phyloP scores from a whole-genome alignment of 2,797 vertebrate genomes.

The Sebastes steindachneri region DNA sequence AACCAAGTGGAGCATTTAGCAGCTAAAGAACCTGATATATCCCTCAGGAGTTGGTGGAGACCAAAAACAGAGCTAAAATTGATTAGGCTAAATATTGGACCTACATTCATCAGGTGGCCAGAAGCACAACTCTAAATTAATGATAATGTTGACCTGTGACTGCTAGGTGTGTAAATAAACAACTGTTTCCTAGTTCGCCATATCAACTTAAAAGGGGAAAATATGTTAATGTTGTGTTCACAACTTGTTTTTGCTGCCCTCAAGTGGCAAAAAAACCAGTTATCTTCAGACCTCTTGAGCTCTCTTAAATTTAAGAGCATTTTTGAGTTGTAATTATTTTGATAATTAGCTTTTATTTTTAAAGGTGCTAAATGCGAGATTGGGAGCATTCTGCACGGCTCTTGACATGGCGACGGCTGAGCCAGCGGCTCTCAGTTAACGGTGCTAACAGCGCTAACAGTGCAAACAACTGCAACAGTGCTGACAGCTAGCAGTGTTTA shows the following conservation, averaged over 20 bases:
- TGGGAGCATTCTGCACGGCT: no score
- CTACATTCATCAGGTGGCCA: no score
- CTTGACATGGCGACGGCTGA: no score
- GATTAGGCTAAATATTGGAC: no score
- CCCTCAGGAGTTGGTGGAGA: not conserved
- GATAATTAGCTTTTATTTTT: not conserved
- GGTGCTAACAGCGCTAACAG: no score
- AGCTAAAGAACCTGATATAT: not conserved
- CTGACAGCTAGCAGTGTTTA: no score
- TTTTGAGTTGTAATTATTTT: not conserved
- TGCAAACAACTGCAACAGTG: no score
- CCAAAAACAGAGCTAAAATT: not conserved
- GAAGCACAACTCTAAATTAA: no score
- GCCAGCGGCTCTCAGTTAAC: no score
- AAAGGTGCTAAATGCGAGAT: no score
- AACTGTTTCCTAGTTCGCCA: not conserved
- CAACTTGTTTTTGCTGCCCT: not conserved
- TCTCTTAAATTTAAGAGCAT: not conserved
- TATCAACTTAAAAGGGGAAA: not conserved
- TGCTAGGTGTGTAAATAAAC: not conserved
- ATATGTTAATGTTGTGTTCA: not conserved
- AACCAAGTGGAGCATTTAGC: not conserved
- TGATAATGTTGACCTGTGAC: not conserved
- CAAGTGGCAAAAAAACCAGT: not conserved
- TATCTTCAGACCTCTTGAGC: not conserved